Percentiles rank a stretch among this genome's conserved stretches.
phyloP scores from a whole-genome alignment of 2,888 invertebrate species.

The Hypolimnas misippus region DNA sequence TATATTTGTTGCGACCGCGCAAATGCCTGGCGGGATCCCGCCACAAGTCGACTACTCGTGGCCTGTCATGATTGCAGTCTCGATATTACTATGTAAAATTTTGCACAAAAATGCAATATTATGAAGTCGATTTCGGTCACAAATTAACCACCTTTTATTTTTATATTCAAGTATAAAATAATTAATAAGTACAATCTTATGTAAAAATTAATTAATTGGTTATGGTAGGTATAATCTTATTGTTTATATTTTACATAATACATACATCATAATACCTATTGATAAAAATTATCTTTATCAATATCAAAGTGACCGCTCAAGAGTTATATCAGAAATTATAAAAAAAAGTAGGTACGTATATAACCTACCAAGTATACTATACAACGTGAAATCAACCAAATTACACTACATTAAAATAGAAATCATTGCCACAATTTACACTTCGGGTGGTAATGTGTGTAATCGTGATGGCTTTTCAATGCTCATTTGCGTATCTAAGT shows the following conservation, averaged over 20 bases:
- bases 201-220: background rate
- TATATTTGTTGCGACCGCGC: constrained; percentile 16
- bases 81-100: constrained; percentile 7
- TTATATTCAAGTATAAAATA: background rate
- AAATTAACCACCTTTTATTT: background rate
- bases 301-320: background rate
- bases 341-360: background rate
- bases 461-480: constrained; percentile 69
- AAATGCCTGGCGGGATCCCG: constrained; percentile 10
- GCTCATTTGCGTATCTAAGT: constrained; percentile 84
- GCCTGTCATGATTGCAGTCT: constrained; percentile 12
- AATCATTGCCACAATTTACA: constrained; percentile 25
- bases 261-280: background rate
- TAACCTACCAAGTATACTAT: background rate
- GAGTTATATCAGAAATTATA: background rate
- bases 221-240: background rate
- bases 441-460: constrained; percentile 55
- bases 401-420: constrained; percentile 10
- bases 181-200: background rate
- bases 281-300: constrained; percentile 1
- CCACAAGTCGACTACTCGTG: constrained; percentile 12
- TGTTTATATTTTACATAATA: too few relatives aligned
- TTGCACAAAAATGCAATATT: background rate
- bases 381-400: background rate
- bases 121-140: background rate